Evolutionary conservation across 2,113 vertebrate species (phyloP).

Genomic region (Hydrochoerus hydrochaeris): DNA sequence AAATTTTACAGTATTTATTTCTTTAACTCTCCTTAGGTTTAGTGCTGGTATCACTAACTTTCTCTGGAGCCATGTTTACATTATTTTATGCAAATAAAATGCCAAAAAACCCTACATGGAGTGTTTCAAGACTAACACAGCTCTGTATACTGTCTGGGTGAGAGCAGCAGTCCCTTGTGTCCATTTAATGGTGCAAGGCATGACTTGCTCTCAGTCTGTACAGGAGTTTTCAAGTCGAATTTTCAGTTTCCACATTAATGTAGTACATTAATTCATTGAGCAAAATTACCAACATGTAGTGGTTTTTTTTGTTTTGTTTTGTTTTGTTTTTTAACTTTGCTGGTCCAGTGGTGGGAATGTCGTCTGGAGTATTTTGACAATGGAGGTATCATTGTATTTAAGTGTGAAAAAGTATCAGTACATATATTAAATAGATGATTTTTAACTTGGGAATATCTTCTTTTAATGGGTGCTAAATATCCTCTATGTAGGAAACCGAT

Average conservation of each 20-base stretch:
- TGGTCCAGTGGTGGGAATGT: neutral
- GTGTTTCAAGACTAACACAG: neutral
- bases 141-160: neutral
- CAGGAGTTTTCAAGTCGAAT: neutral
- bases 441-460: neutral
- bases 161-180: neutral
- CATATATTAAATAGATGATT: neutral
- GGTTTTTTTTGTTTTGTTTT: too few species aligned
- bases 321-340: neutral
- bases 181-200: neutral
- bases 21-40: neutral
- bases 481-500: neutral
- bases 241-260: neutral
- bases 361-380: neutral
- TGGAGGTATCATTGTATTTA: neutral
- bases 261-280: too few species aligned
- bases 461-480: neutral
- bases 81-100: neutral
- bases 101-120: neutral
- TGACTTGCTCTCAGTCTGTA: too few species aligned
- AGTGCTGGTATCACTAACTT: neutral
- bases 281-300: neutral
- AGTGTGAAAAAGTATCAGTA: neutral
- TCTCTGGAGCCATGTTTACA: neutral
- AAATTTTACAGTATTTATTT: neutral